These are phyloP conservation scores for Acanthococcus lagerstroemiae DNA, from an alignment of 2,888 invertebrate species.

Conservation along the genomic window DNA sequence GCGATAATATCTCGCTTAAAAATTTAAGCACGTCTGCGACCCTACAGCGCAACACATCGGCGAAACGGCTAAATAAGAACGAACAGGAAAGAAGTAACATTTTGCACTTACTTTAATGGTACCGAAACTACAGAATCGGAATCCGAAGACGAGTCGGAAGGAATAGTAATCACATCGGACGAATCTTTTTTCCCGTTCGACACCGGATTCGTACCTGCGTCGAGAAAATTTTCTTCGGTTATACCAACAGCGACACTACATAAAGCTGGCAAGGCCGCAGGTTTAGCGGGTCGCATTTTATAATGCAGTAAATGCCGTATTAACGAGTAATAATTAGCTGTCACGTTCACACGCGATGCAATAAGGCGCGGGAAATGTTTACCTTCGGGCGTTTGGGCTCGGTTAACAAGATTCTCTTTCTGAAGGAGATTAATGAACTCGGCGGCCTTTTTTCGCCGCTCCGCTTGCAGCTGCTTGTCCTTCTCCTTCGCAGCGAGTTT, in stretches of 20 bases:
- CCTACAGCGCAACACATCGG: no score
- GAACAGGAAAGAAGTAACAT: background rate
- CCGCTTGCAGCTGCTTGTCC: constrained; percentile 33
- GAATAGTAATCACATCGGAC: constrained; percentile 15
- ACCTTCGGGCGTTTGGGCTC: background rate
- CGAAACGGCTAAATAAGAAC: no score
- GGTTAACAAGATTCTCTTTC: constrained; percentile 21
- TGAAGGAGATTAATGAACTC: constrained; percentile 32
- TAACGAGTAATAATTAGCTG: no score
- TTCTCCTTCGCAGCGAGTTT: constrained; percentile 33
- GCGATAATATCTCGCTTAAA: no score
- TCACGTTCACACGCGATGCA: no score
- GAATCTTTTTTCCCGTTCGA: background rate
- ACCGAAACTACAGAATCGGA: constrained; percentile 13
- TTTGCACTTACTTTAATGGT: constrained; percentile 4
- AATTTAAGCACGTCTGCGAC: no score
- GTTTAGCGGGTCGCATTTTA: no score
- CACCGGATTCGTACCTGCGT: background rate
- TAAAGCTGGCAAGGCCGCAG: no score
- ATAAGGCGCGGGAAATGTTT: no score
- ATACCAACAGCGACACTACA: no score
- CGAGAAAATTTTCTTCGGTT: no score
- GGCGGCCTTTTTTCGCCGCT: constrained; percentile 33
- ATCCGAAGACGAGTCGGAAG: constrained; percentile 16
- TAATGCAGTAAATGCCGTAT: no score